Base-by-base conservation (phyloP, 2,888 invertebrate genomes). In the Sphaerophoria taeniata region DNA sequence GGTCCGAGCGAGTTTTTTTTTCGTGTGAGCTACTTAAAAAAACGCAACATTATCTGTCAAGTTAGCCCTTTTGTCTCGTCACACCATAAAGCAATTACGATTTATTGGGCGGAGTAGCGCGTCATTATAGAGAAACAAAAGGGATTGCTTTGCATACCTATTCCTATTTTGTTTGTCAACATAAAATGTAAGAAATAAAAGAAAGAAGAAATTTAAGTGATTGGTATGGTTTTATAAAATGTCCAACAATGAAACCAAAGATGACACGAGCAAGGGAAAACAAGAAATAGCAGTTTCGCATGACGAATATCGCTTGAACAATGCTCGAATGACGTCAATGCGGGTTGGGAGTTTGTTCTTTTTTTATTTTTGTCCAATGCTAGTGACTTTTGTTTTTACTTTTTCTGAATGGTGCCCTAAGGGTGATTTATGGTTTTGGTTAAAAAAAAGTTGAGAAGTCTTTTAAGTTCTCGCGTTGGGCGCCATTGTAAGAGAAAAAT, bases 201-300 rank as follows among this genome's bases (percentile, higher is more conserved):
- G 24, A 3, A 43, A 60, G 6, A 47, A 45, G 33, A 47, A 31
- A 33, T 33, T 31, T n/a, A 67, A 53, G 53, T 31, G 67, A 67
- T 67, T 67, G 67, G 67, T 67, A 51, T 24, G 14, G 39, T 43
- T 43, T 39, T 39, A 7, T 6, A 2, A 9, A 11, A 43, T 9
- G 24, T 24, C 24, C 24, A 24, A 53, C 24, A 43, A 39, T 67
- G 67, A 67, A 67, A 67, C 51, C 67, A 67, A 36, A 67, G 67
- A 67, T 53, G 51, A 51, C 51, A 53, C 24, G 51, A 74, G 69
- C 73, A 71, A 75, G 60, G 73, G 51, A 67, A 71, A 80, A 84
- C 71, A 84, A 84, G 84, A 80, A 79, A 80, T 72, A 80, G 84
- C 79, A 75, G 80, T 75, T 75, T 75, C 67, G 55, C 75, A 55